Evolutionary conservation across 2,888 invertebrate species (phyloP), one percentile per base, ranked within the genome.

Genomic region (Athetis lepigone): DNA sequence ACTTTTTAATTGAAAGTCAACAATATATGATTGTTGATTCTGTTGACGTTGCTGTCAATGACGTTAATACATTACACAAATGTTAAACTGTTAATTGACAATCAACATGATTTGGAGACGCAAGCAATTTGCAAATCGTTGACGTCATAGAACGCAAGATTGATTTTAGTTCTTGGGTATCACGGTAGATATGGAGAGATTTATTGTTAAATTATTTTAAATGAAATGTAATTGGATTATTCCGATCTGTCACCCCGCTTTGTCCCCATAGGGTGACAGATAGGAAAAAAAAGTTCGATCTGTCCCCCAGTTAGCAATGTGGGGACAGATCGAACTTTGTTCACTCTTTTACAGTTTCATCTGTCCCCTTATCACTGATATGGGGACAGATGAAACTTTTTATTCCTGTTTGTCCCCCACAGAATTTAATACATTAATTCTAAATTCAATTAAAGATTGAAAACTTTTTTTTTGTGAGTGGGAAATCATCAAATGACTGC

Each of bases 51-150:
- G 43, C 36, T 60, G n/a, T n/a, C n/a, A n/a, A n/a, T n/a, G 56
- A 67, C 52, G 42, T 49, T 13, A 13, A 13, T 13, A 13, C 13
- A 3, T 33, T 18, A 72, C 36, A 1, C 23, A 58, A 45, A 23
- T 58, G 43, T 43, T 13, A 45, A 52, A 25, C 40, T 67, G 45
- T 18, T 67, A 47, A 65, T 64, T 27, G 40, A 21, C 29, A 19
- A 52, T 11, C 33, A n/a, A 50, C 27, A 27, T 43, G 37, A 47
- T 43, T 47, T 51, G 18, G 9, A n/a, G 40, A 23, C 33, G 57
- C 16, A 29, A 27, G 11, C 47, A 40, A 49, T 49, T 57, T 57
- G 16, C 25, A 37, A 13, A 39, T 27, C 37, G 16, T 2, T 46
- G 60, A 52, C 46, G 46, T 46, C 37, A 23, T 16, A 4, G 23